Base-by-base conservation (phyloP, 2,113 vertebrate species). In the Stigmatopora argus region DNA sequence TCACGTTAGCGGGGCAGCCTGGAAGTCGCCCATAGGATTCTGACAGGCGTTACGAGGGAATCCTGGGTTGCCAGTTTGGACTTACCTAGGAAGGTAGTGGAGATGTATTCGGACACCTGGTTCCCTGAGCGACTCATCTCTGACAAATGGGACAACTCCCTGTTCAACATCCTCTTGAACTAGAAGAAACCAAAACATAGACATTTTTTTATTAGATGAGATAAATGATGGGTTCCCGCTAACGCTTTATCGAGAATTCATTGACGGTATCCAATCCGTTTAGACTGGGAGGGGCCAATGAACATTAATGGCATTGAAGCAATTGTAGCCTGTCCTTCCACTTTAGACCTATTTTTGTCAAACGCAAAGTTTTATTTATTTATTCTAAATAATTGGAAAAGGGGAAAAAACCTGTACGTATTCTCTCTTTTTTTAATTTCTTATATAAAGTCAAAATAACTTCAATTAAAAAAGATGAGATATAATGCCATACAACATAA, bases 21-120 rank as follows among this genome's bases (percentile, higher is more conserved):
- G 18, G 6, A 49, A 23, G 45, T 21, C 53, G 66, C 82, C 57
- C 78, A 66, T 5, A 2, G 10, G 19, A 31, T 53, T 45, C 5
- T 26, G 23, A 56, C 26, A 31, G 26, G 66, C 26, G 10, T 49
- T 3, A 2, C 7, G 48, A 23, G 44, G 38, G 70, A 19, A 11
- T 44, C 60, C 14, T 14, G 10, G 15, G 38, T 38, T 11, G 12
- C 1, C 19, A 58, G 26, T 35, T 59, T 71, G 62, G 58, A 80
- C 92, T 92, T 81, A 94, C 93, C 95, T 74, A 96, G 89, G 88
- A 96, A 96, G 23, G 95, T 96, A 68, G 89, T 95, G 83, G 95
- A 96, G 89, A 96, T 96, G 89, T 95, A 96, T 86, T 96, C 95
- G 74, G 95, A 96, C 83, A 96, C 95, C 87, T 96, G 94, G 87